phyloP scores from a whole-genome alignment of 2,797 vertebrate genomes.

The Chelonia mydas region DNA sequence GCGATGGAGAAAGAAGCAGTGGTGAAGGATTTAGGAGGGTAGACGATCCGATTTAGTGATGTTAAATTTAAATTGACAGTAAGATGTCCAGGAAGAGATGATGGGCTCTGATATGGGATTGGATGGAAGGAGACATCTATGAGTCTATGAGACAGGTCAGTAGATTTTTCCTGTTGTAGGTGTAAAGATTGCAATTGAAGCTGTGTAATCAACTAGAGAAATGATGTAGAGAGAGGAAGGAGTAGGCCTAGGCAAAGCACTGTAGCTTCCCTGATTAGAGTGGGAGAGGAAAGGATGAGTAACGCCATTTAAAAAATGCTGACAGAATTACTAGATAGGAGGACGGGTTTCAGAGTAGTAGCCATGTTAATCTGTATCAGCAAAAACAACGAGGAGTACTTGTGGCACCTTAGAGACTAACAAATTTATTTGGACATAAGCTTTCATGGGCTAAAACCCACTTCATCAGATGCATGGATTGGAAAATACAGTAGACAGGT shows the following conservation, averaged over 20 bases:
- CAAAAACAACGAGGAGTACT: too few species aligned
- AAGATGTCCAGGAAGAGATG: too few species aligned
- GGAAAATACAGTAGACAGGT: too few species aligned
- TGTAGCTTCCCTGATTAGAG: background rate
- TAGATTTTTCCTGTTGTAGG: background rate
- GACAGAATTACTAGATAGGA: background rate
- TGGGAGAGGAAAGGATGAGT: background rate
- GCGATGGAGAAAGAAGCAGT: slow-evolving; percentile 1
- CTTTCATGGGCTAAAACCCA: too few species aligned
- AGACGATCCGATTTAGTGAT: background rate
- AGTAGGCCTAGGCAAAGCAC: slow-evolving; percentile 33
- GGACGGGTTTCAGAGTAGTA: background rate
- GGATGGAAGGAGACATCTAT: background rate
- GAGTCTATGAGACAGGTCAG: background rate
- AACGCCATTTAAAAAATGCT: background rate
- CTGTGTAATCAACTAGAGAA: background rate
- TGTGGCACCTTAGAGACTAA: too few species aligned
- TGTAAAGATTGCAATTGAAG: background rate
- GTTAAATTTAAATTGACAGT: background rate
- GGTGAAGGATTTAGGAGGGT: background rate
- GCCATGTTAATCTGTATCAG: too few species aligned
- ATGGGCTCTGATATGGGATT: background rate
- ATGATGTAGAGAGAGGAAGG: background rate
- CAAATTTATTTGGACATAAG: too few species aligned
- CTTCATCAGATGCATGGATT: too few species aligned